Evolutionary conservation across 2,888 invertebrate genomes (phyloP).

Genomic region (Cataglyphis rosenhaueri): DNA sequence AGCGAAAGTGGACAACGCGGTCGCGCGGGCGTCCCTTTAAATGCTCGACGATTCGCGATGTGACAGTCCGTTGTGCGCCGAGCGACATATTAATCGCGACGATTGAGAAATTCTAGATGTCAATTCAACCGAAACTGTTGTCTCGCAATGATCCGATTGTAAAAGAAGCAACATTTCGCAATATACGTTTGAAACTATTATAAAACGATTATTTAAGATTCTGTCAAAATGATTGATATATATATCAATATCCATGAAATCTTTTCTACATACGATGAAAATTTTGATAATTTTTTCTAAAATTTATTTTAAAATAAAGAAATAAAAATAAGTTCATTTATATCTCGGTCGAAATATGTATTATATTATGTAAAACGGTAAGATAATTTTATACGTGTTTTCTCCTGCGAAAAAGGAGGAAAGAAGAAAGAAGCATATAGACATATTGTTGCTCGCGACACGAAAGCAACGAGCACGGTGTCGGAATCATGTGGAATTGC

Average conservation of each 20-base stretch:
- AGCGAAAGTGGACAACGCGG: constrained; percentile 79
- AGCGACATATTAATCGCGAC: constrained; percentile 51
- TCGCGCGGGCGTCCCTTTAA: constrained; percentile 60
- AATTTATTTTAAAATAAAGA: background rate
- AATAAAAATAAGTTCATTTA: background rate
- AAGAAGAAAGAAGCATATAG: constrained; percentile 15
- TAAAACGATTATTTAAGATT: background rate
- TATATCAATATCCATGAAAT: background rate
- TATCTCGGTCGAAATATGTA: background rate
- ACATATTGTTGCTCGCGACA: constrained; percentile 50
- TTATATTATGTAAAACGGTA: constrained; percentile 3
- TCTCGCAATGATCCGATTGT: constrained; percentile 30
- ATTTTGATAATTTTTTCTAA: background rate
- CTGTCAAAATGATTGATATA: background rate
- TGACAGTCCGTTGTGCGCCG: constrained; percentile 28
- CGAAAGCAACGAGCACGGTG: constrained; percentile 65
- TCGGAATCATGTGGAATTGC: constrained; percentile 78
- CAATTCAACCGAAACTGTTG: constrained; percentile 48
- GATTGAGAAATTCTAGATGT: constrained; percentile 51
- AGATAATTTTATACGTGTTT: constrained; percentile 7
- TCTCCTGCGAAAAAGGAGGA: background rate
- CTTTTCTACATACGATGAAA: background rate
- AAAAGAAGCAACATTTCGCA: constrained; percentile 19
- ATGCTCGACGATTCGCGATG: constrained; percentile 45
- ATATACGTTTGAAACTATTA: constrained; percentile 3